A percentile compares a stretch with the other conserved stretches of the same genome.
These are phyloP conservation scores for Pelodiscus sinensis DNA, from an alignment of 2,113 vertebrate species.

Conservation along the genomic window DNA sequence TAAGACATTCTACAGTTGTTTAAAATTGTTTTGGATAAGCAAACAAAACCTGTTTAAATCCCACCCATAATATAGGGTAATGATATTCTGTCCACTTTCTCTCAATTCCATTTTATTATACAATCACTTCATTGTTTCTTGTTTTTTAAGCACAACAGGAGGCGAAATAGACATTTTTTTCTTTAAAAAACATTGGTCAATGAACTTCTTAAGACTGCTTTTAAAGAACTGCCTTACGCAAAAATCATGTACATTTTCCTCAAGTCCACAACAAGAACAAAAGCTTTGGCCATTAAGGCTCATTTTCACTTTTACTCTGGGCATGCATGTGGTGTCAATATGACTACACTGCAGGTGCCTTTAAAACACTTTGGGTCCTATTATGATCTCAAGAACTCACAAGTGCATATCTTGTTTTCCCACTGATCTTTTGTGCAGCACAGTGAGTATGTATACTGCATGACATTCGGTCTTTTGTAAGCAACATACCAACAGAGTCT, in stretches of 20 bases:
- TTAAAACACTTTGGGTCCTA: slow-evolving; percentile 25
- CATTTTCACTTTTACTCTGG: slow-evolving; percentile 45
- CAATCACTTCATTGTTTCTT: slow-evolving; percentile 35
- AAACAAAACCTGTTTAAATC: slow-evolving; percentile 45
- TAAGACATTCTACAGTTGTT: slow-evolving; percentile 33
- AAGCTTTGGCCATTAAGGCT: slow-evolving; percentile 42
- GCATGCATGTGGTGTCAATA: background rate
- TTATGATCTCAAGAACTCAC: slow-evolving; percentile 51
- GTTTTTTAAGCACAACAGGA: slow-evolving; percentile 16
- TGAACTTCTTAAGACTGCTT: slow-evolving; percentile 21
- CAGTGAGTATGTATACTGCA: background rate
- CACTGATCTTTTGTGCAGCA: slow-evolving; percentile 57
- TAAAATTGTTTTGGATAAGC: slow-evolving; percentile 55
- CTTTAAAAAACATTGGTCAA: slow-evolving; percentile 22
- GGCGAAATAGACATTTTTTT: slow-evolving; percentile 16
- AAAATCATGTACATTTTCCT: slow-evolving; percentile 43
- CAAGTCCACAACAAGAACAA: slow-evolving; percentile 33
- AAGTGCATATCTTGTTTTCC: slow-evolving; percentile 37
- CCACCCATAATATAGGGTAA: slow-evolving; percentile 50
- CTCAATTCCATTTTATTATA: slow-evolving; percentile 46
- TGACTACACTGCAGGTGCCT: slow-evolving; percentile 1
- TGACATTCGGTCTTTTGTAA: slow-evolving; percentile 44
- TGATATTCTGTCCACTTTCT: slow-evolving; percentile 52
- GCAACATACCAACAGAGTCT: slow-evolving; percentile 36
- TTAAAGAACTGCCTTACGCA: slow-evolving; percentile 42